These are phyloP conservation scores for Tringa solitaria DNA, from an alignment of 2,113 vertebrate species.

Conservation along the genomic window DNA sequence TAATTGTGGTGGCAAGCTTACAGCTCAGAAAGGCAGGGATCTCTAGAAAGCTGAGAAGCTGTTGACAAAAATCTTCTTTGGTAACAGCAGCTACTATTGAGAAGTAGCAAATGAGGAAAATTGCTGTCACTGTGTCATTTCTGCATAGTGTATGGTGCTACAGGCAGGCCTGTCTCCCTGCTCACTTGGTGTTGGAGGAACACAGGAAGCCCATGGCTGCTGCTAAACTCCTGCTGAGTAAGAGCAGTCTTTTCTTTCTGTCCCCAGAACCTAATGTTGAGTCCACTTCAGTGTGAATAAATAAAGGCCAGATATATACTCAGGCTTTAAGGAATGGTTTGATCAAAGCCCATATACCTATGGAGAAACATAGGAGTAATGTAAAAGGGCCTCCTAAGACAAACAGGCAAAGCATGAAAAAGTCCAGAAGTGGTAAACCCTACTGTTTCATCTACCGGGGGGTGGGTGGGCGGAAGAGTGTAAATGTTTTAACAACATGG, in stretches of 20 bases:
- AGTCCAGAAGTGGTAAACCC: background rate
- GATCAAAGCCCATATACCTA: background rate
- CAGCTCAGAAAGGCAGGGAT: background rate
- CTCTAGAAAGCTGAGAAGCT: background rate
- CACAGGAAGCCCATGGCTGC: background rate
- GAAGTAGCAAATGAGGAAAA: background rate
- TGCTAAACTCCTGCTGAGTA: background rate
- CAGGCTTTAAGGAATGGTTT: background rate
- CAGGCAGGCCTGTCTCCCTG: fast-evolving
- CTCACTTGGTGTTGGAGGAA: background rate
- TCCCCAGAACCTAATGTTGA: background rate
- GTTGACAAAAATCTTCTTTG: background rate
- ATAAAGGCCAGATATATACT: background rate
- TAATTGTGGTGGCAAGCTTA: background rate
- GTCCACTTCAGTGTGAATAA: background rate
- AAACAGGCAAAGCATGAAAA: background rate
- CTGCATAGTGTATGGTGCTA: background rate
- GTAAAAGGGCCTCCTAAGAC: background rate
- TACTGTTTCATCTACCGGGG: background rate
- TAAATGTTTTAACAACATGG: background rate
- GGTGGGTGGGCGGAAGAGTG: fast-evolving
- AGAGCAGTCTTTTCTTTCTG: background rate
- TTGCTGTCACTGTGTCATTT: background rate
- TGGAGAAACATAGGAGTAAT: background rate
- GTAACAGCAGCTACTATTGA: background rate